Conservation (phyloP, 2,113 vertebrate species). For the Felis catus region F.catus_Fca126_mat1.0 CM031415.1:155725501-155726000, state of each 20-base stretch:
- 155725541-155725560: neutral
- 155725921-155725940: neutral
- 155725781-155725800: neutral
- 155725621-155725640: neutral
- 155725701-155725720: constrained; percentile 6
- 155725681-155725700: neutral
- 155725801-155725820: neutral
- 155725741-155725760: neutral
- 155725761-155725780: neutral
- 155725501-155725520: neutral
- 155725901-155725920: neutral
- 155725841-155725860: neutral
- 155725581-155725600: neutral
- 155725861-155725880: neutral
- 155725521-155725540: neutral
- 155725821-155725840: neutral
- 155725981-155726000: neutral
- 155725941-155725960: neutral
- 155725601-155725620: neutral
- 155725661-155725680: neutral
- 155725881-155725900: neutral
- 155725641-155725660: neutral
- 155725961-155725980: neutral
- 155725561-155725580: neutral
- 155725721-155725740: neutral